Conservation (phyloP, 2,797 vertebrate species). For the Lacerta agilis region DNA sequence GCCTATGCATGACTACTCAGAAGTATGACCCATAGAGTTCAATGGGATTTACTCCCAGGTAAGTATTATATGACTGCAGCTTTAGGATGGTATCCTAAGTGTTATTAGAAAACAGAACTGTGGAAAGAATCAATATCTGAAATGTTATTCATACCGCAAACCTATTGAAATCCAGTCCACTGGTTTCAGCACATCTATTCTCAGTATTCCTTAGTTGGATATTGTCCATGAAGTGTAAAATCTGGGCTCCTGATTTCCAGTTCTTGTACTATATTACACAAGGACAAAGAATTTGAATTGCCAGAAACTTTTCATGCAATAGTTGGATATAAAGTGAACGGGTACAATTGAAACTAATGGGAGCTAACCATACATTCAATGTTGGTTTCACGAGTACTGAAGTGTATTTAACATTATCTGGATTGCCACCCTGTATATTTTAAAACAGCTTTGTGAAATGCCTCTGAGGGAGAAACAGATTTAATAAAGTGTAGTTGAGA, state of each 20-base stretch:
- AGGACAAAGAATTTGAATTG: background rate
- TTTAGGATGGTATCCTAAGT: background rate
- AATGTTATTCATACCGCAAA: background rate
- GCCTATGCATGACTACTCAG: background rate
- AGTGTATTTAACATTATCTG: background rate
- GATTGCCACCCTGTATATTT: background rate
- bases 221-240: background rate
- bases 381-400: background rate
- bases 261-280: background rate
- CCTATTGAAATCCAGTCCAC: too few relatives aligned
- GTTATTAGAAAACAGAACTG: background rate
- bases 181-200: too few relatives aligned
- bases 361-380: background rate
- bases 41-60: background rate
- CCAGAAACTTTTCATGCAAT: background rate
- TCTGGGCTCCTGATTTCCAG: background rate
- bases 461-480: background rate
- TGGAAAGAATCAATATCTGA: background rate
- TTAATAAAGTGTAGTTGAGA: background rate
- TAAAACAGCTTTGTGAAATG: background rate
- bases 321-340: background rate
- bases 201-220: too few relatives aligned
- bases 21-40: background rate
- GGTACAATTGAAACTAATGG: background rate
- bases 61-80: background rate